Conservation (phyloP, 1,140 invertebrate genomes). For the Alviniconcha marisindica region DNA sequence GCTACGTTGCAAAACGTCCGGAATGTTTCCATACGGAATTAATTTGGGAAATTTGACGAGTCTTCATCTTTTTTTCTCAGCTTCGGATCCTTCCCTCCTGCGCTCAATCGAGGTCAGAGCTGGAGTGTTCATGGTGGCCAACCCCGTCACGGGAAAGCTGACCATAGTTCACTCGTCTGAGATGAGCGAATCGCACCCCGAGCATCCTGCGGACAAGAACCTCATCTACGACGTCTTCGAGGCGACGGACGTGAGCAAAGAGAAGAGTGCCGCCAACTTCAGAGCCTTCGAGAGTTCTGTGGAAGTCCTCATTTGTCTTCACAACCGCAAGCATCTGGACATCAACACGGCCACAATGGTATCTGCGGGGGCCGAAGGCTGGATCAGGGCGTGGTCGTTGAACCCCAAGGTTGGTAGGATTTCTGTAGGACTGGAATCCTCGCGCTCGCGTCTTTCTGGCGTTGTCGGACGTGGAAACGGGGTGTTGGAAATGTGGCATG, state of each 20-base stretch:
- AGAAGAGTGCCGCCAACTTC: conserved; percentile 9
- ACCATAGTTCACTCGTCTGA: too few relatives aligned
- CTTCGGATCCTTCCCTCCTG: not conserved
- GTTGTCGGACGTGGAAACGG: too few relatives aligned
- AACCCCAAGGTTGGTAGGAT: conserved; percentile 52
- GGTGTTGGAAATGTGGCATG: too few relatives aligned
- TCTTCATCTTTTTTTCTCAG: not conserved
- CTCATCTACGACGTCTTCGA: conserved; percentile 7
- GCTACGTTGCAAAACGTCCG: not conserved
- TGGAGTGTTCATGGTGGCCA: not conserved
- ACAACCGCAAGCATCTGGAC: conserved; percentile 60
- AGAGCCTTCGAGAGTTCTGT: conserved; percentile 67
- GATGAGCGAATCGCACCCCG: too few relatives aligned
- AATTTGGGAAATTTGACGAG: not conserved
- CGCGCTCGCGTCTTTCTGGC: too few relatives aligned
- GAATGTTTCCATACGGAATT: not conserved
- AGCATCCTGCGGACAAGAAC: too few relatives aligned
- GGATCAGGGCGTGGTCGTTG: conserved; percentile 73
- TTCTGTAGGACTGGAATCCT: too few relatives aligned
- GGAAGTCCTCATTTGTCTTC: conserved; percentile 70
- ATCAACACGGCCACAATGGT: conserved; percentile 44
- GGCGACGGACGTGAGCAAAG: not conserved
- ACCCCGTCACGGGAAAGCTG: conserved; percentile 13
- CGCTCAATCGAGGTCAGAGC: not conserved
- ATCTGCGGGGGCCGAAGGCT: conserved; percentile 68